Conservation (phyloP, 2,113 vertebrate species). For the Myiopsitta monachus region DNA sequence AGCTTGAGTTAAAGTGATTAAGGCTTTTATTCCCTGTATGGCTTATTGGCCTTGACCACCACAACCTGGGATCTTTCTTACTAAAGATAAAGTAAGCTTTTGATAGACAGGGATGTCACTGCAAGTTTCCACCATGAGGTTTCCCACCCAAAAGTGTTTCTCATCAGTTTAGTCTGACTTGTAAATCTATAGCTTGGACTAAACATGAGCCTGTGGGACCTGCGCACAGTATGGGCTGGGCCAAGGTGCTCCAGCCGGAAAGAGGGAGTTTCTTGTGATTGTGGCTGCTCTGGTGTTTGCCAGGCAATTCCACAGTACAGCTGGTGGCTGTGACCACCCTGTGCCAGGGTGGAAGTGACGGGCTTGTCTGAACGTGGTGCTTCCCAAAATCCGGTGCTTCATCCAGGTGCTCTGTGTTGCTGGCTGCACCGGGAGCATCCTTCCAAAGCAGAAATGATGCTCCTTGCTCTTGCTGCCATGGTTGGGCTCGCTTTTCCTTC, state of each 20-base stretch:
- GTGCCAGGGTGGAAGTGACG: background rate
- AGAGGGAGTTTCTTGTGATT: background rate
- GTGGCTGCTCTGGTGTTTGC: rapidly evolving
- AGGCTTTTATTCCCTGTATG: background rate
- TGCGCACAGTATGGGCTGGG: background rate
- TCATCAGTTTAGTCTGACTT: background rate
- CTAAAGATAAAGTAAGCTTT: background rate
- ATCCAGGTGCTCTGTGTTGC: background rate
- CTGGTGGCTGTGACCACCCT: background rate
- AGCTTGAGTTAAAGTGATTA: constrained; percentile 57
- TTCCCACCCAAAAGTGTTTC: background rate
- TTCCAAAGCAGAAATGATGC: background rate
- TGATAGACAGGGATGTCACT: background rate
- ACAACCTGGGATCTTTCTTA: background rate
- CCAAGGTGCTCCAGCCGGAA: background rate
- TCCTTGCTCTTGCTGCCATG: background rate
- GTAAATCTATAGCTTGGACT: background rate
- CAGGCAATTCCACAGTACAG: rapidly evolving
- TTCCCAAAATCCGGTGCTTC: background rate
- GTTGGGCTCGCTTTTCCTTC: background rate
- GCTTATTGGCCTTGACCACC: background rate
- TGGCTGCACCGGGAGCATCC: rapidly evolving
- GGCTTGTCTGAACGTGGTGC: rapidly evolving
- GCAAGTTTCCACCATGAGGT: background rate
- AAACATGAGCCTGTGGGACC: background rate